phyloP scores from a whole-genome alignment of 1,140 invertebrate species.

The Lepidurus couesii region DNA sequence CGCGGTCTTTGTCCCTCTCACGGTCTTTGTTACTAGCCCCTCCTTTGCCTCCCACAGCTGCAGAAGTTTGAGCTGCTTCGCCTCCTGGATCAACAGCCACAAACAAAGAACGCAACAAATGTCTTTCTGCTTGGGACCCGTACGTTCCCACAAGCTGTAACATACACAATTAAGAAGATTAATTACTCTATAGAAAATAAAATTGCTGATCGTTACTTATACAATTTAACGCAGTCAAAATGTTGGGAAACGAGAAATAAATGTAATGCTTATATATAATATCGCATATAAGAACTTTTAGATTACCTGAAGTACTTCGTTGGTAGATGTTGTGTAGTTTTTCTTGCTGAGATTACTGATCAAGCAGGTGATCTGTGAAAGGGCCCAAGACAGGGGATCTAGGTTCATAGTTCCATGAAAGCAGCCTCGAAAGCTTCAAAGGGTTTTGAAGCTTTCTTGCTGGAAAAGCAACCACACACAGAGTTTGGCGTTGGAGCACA shows the following conservation, averaged over 20 bases:
- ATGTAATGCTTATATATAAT: not conserved
- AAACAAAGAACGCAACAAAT: constrained; percentile 79
- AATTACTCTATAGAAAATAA: no score
- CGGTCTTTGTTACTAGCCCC: constrained; percentile 44
- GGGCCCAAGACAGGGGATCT: constrained; percentile 93
- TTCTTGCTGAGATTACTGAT: constrained; percentile 92
- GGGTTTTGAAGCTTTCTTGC: constrained; percentile 67
- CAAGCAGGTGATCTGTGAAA: constrained; percentile 95
- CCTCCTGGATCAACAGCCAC: constrained; percentile 55
- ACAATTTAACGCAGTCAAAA: no score
- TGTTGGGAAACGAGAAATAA: no score
- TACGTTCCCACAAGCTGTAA: constrained; percentile 66
- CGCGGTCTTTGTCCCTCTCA: constrained; percentile 42
- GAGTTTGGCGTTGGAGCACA: constrained; percentile 16
- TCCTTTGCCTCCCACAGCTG: constrained; percentile 34
- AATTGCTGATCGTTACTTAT: no score
- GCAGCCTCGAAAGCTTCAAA: constrained; percentile 72
- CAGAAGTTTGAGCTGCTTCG: constrained; percentile 23
- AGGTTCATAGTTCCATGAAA: constrained; percentile 97
- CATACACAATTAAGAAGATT: constrained; percentile 38
- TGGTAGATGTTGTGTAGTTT: constrained; percentile 81
- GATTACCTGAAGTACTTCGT: constrained; percentile 73
- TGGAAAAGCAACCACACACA: constrained; percentile 15
- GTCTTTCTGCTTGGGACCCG: constrained; percentile 79
- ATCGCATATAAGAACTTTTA: constrained; percentile 34